phyloP scores from a whole-genome alignment of 2,113 vertebrate species.

The Cercocebus atys region DNA sequence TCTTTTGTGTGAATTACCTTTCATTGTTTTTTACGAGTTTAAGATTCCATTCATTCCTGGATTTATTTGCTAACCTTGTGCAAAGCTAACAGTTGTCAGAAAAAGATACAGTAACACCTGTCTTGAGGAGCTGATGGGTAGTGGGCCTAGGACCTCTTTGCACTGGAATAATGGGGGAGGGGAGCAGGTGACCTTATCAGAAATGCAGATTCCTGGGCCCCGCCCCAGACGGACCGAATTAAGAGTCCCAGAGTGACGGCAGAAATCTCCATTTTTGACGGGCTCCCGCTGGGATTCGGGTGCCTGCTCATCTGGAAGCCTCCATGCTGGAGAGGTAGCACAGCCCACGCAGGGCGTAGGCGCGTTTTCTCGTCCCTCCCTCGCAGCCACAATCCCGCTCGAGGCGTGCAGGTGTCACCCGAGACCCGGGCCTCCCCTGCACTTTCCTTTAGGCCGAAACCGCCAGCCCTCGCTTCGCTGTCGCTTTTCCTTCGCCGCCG shows the following conservation, averaged over 20 bases:
- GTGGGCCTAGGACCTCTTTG: neutral
- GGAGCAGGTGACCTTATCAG: neutral
- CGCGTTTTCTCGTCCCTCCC: neutral
- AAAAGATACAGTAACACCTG: neutral
- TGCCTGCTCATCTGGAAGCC: neutral
- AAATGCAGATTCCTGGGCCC: neutral
- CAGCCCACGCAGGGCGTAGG: accelerated
- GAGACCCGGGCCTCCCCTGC: neutral
- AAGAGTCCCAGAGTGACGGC: neutral
- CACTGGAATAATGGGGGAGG: neutral
- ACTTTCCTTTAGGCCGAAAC: neutral
- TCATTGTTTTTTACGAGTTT: neutral
- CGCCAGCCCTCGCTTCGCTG: neutral
- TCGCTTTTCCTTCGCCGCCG: neutral
- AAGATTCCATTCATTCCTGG: neutral
- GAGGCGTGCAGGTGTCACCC: too few relatives aligned
- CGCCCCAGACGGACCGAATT: neutral
- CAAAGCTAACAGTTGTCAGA: neutral
- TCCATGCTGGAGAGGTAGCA: neutral
- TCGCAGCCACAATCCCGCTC: neutral
- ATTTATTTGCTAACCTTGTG: neutral
- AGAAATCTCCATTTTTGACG: neutral
- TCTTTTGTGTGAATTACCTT: neutral
- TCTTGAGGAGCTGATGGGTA: neutral
- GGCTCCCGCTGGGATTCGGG: neutral